Base-by-base conservation (phyloP, 1,140 invertebrate species). In the Euwallacea similis region DNA sequence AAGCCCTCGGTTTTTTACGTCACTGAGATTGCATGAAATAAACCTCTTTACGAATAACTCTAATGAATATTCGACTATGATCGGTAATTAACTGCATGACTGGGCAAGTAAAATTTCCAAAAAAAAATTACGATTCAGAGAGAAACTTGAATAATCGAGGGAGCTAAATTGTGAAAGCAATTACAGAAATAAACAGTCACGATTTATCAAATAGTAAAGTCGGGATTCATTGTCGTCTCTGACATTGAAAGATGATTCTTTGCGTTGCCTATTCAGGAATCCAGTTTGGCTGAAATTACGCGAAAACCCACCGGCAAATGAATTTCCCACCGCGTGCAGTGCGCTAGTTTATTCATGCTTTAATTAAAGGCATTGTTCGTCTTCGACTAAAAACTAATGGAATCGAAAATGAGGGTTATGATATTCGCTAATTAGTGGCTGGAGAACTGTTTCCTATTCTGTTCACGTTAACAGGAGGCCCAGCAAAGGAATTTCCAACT, bases 181-280 rank as follows among this genome's bases (percentile, higher is more conserved):
- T 71, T 65, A 55, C 43, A 65, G 59, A 41, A 71, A 71, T 61
- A 50, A 71, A 59, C 54, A 50, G 42, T 43, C 7, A 43, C 44
- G 58, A 71, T 71, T 65, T 71, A 71, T 71, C 69, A 70, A 63
- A 70, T 55, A 59, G 53, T 43, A 58, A 65, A 64, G 61, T 65
- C 21, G 41, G 54, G 54, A 58, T 65, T 71, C 60, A 71, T 71
- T 71, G 69, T 71, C 61, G 44, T 33, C 6, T 15, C 41, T 63
- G 69, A 71, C 69, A 65, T 59, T 71, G 69, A 71, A 71, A 65
- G 42, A 71, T 71, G 61, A 71, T 64, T 56, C 62, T 59, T 64
- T 56, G 42, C 9, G 7, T 21, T 42, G 21, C 53, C 59, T 65
- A 65, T 71, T 71, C 69, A 58, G 16, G 42, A 44, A 33, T 59